Evolutionary conservation across 2,888 invertebrate genomes (phyloP).

Genomic region (Notocelia uddmanniana): DNA sequence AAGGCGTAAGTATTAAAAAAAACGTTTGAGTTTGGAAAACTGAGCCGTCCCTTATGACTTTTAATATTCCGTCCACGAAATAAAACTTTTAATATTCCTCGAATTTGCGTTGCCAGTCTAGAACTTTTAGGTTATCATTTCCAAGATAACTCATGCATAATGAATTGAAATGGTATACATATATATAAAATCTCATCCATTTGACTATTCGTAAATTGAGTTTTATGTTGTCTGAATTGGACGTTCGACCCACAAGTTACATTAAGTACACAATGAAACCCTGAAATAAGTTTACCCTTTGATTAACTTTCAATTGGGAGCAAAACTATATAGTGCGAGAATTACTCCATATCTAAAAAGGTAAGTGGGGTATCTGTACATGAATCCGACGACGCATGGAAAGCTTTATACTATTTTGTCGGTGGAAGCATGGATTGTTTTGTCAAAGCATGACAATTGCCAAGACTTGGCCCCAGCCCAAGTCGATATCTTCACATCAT

Average conservation of each 20-base stretch:
- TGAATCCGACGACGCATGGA: not conserved
- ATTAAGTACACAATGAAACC: not conserved
- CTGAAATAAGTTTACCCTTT: conserved; percentile 1
- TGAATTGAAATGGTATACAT: conserved; percentile 28
- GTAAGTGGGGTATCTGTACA: not conserved
- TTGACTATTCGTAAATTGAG: conserved; percentile 2
- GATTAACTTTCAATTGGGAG: not conserved
- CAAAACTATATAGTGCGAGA: not conserved
- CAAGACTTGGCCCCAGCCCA: conserved; percentile 38
- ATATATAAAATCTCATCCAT: conserved; percentile 16
- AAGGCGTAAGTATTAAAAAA: no score
- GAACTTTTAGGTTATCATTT: conserved; percentile 35
- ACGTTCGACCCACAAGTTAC: conserved; percentile 3
- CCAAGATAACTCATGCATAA: conserved; percentile 33
- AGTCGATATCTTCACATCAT: conserved; percentile 32
- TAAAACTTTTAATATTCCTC: conserved; percentile 21
- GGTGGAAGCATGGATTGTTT: conserved; percentile 29
- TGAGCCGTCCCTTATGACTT: conserved; percentile 57
- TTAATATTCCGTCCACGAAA: conserved; percentile 54
- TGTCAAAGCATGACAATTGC: conserved; percentile 40
- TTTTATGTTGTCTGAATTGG: conserved; percentile 13
- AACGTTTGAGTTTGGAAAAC: conserved; percentile 52
- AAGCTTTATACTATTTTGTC: conserved; percentile 22
- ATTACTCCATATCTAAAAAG: not conserved
- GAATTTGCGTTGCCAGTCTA: conserved; percentile 25